A percentile compares a stretch with the other conserved stretches of the same genome.
Conservation (phyloP, 2,888 invertebrate species). For the Alentia gelatinosa region DNA sequence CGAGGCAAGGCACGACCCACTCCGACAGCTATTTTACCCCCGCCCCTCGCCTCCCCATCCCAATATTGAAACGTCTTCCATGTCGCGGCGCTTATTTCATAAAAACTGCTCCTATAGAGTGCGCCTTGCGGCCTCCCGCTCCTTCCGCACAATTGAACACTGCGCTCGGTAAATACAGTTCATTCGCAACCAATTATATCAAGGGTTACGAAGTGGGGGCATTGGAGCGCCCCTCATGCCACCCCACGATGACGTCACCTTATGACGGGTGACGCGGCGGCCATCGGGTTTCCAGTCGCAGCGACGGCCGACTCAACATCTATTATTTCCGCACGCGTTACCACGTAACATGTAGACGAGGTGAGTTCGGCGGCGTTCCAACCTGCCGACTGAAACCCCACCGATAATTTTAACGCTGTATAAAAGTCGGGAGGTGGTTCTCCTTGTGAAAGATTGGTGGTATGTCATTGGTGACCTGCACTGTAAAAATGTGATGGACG, state of each 20-base stretch:
- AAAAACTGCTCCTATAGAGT: neutral
- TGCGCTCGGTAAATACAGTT: conserved; percentile 20
- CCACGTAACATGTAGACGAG: too few species aligned
- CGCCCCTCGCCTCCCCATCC: neutral
- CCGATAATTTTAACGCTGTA: too few species aligned
- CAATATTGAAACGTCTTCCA: conserved; percentile 24
- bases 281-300: neutral
- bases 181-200: conserved; percentile 37
- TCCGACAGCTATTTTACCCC: conserved; percentile 21
- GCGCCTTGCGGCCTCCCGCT: neutral
- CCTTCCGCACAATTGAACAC: conserved; percentile 35
- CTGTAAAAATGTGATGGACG: too few species aligned
- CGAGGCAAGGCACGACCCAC: neutral
- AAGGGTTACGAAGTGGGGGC: conserved; percentile 19
- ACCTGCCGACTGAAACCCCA: too few species aligned
- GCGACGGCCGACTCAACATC: neutral
- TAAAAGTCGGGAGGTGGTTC: too few species aligned
- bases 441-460: too few species aligned
- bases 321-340: neutral
- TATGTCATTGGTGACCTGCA: too few species aligned
- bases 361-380: too few species aligned
- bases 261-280: neutral
- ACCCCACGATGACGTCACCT: conserved; percentile 6
- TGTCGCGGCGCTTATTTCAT: conserved; percentile 28
- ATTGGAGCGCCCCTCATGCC: neutral